These are phyloP conservation scores for Saccostrea echinata DNA, from an alignment of 1,140 invertebrate genomes.

Conservation along the genomic window DNA sequence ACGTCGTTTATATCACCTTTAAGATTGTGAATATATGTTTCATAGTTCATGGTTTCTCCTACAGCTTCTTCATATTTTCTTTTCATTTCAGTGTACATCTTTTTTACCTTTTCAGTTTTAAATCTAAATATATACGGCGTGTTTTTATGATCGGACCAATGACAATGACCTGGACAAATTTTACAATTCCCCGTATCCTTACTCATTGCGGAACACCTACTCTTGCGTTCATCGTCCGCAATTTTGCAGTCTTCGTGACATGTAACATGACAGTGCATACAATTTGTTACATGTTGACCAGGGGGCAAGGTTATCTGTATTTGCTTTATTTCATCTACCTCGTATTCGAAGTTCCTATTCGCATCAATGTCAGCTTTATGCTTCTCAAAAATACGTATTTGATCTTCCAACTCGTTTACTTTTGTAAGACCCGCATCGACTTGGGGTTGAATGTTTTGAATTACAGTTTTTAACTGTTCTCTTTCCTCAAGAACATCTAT, in stretches of 20 bases:
- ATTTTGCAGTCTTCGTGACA: too few species aligned
- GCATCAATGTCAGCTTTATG: constrained; percentile 55
- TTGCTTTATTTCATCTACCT: constrained; percentile 22
- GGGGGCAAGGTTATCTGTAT: too few species aligned
- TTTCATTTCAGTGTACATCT: constrained; percentile 50
- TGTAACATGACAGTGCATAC: too few species aligned
- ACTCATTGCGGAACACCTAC: too few species aligned
- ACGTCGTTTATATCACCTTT: too few species aligned
- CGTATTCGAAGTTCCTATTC: constrained; percentile 61
- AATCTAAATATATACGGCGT: too few species aligned
- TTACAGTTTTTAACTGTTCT: constrained; percentile 45
- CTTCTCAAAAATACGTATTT: constrained; percentile 53
- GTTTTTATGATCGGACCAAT: too few species aligned
- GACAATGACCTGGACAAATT: too few species aligned
- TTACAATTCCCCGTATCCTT: too few species aligned
- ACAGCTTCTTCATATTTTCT: constrained; percentile 53
- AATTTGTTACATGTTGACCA: too few species aligned
- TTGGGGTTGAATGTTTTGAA: constrained; percentile 45
- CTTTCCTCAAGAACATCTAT: constrained; percentile 57
- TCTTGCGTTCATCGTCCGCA: too few species aligned
- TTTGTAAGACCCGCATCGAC: constrained; percentile 51
- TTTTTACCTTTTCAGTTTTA: constrained; percentile 3
- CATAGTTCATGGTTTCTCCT: constrained; percentile 14
- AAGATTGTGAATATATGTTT: too few species aligned
- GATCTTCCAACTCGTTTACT: constrained; percentile 40